Conservation (phyloP, 2,113 vertebrate genomes). For the Bagarius yarrelli region DNA sequence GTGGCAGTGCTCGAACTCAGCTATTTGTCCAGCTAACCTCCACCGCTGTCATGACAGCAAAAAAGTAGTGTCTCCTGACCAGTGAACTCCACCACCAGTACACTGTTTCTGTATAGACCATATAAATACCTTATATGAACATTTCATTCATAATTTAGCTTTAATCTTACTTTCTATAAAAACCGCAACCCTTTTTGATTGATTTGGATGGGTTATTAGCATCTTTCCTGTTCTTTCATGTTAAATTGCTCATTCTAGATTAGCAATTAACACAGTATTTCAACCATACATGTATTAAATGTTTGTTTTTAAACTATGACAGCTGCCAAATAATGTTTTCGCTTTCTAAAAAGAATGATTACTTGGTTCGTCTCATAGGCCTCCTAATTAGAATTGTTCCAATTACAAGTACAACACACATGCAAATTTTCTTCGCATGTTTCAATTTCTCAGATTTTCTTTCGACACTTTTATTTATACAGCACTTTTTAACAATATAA, state of each 20-base stretch:
- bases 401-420: background rate
- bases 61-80: background rate
- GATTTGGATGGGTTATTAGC: background rate
- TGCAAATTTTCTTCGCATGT: background rate
- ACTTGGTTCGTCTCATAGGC: background rate
- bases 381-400: background rate
- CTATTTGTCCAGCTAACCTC: slow-evolving; percentile 61
- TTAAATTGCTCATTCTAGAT: background rate
- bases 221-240: background rate
- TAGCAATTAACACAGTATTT: background rate
- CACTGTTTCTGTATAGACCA: background rate
- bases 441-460: too few species aligned
- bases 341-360: background rate
- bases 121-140: too few species aligned
- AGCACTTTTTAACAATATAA: too few species aligned
- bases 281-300: background rate
- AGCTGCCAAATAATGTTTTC: background rate
- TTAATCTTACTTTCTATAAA: too few species aligned
- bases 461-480: too few species aligned
- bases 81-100: background rate
- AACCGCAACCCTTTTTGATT: too few species aligned
- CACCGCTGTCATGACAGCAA: slow-evolving; percentile 17
- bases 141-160: too few species aligned
- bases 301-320: background rate
- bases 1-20: slow-evolving; percentile 51